These are phyloP conservation scores for Drosophila kanekoi DNA, from an alignment of 2,888 invertebrate species.

Conservation along the genomic window DNA sequence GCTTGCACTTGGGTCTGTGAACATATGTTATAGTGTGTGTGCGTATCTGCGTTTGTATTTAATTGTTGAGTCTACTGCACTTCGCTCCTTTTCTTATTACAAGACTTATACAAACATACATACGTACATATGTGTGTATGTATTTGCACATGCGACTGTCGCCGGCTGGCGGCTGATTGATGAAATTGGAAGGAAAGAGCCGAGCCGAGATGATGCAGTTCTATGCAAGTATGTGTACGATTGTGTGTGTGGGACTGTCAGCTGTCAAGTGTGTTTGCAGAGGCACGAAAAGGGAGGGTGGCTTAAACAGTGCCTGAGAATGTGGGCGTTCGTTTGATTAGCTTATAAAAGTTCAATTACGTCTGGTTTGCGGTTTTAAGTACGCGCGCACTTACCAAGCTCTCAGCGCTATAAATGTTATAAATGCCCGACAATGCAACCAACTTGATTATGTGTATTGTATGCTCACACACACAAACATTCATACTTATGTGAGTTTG, in stretches of 20 bases:
- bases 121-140: not conserved
- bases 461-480: not conserved
- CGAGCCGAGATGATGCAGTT: constrained; percentile 47
- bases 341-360: constrained; percentile 79
- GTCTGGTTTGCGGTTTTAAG: constrained; percentile 49
- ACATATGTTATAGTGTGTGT: constrained; percentile 7
- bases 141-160: constrained; percentile 38
- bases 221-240: constrained; percentile 1
- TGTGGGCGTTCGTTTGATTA: constrained; percentile 70
- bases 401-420: constrained; percentile 56
- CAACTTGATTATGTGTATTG: constrained; percentile 42
- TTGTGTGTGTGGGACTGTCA: constrained; percentile 35
- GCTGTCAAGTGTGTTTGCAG: constrained; percentile 51
- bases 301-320: constrained; percentile 4
- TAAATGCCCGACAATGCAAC: constrained; percentile 72
- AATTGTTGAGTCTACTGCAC: constrained; percentile 35
- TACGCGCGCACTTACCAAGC: constrained; percentile 63
- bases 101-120: constrained; percentile 2
- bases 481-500: constrained; percentile 7
- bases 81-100: constrained; percentile 50
- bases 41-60: constrained; percentile 21
- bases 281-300: constrained; percentile 3
- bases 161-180: constrained; percentile 67
- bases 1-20: constrained; percentile 38
- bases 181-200: constrained; percentile 66